Evolutionary conservation across 2,797 vertebrate species (phyloP).

Genomic region (Pagetopsis macropterus): DNA sequence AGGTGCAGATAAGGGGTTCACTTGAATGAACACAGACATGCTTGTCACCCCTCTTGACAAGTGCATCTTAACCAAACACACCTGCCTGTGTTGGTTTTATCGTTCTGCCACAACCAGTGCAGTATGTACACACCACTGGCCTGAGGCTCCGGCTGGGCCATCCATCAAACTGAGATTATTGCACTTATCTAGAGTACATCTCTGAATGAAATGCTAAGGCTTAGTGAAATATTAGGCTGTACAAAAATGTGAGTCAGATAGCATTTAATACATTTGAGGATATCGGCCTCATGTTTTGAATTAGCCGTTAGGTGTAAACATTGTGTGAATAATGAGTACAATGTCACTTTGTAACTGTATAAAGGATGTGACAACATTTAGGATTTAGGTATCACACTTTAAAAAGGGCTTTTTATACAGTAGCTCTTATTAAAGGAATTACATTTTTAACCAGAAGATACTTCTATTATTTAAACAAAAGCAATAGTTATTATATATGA

Average conservation of each 20-base stretch:
- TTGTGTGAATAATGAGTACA: conserved; percentile 46
- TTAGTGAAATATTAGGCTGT: conserved; percentile 81
- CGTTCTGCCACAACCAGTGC: conserved; percentile 73
- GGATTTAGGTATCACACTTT: conserved; percentile 7
- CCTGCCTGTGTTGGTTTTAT: conserved; percentile 81
- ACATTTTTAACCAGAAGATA: not conserved
- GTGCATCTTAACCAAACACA: conserved; percentile 87
- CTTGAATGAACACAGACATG: conserved; percentile 84
- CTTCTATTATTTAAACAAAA: not conserved
- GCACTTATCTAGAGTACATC: conserved; percentile 83
- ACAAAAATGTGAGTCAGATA: conserved; percentile 74
- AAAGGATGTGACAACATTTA: conserved; percentile 13
- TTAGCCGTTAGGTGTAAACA: conserved; percentile 51
- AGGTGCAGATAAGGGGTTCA: conserved; percentile 83
- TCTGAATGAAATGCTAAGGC: conserved; percentile 78
- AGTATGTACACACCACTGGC: conserved; percentile 80
- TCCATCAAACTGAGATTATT: conserved; percentile 84
- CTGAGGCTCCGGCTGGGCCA: conserved; percentile 73
- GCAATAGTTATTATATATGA: not conserved
- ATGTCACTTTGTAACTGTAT: conserved; percentile 9
- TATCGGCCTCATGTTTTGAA: conserved; percentile 61
- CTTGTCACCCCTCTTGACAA: conserved; percentile 83
- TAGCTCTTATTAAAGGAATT: not conserved
- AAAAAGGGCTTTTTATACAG: not conserved
- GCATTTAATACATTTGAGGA: conserved; percentile 63